Percentiles rank a stretch among this genome's conserved stretches.
Conservation (phyloP, 2,113 vertebrate genomes). For the Eulemur rufifrons region DNA sequence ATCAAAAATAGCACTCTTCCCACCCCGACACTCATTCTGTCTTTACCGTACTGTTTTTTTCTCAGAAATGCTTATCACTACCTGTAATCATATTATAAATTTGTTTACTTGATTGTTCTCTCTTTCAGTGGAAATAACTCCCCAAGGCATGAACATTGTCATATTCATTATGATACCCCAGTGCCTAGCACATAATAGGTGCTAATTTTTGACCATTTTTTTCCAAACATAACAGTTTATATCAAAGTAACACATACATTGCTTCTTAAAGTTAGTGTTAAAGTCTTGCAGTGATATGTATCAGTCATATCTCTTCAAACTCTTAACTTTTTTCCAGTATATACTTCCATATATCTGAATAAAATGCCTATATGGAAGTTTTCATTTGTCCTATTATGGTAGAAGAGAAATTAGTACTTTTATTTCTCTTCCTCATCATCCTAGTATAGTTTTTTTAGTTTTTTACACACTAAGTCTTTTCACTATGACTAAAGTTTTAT, state of each 20-base stretch:
- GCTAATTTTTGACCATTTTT: not conserved
- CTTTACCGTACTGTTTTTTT: not conserved
- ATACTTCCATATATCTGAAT: not conserved
- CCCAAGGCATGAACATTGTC: not conserved
- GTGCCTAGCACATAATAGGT: not conserved
- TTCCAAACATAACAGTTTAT: not conserved
- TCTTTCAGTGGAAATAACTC: conserved; percentile 25
- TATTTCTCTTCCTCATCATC: not conserved
- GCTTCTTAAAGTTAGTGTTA: not conserved
- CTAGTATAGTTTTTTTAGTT: not conserved
- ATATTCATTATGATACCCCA: not conserved
- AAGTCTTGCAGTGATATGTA: not conserved
- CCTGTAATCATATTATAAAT: not conserved
- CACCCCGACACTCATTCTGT: not conserved
- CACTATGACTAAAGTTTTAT: not conserved
- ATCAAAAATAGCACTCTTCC: not conserved
- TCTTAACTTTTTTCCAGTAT: not conserved
- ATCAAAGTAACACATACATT: not conserved
- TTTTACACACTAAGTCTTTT: not conserved
- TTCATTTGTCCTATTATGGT: not conserved
- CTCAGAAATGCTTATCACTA: not conserved
- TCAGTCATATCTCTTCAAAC: not conserved
- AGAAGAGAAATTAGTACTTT: not conserved
- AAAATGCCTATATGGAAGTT: not conserved
- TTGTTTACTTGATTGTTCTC: not conserved